Base-by-base conservation (phyloP, 1,140 invertebrate species). In the Eueides isabella region DNA sequence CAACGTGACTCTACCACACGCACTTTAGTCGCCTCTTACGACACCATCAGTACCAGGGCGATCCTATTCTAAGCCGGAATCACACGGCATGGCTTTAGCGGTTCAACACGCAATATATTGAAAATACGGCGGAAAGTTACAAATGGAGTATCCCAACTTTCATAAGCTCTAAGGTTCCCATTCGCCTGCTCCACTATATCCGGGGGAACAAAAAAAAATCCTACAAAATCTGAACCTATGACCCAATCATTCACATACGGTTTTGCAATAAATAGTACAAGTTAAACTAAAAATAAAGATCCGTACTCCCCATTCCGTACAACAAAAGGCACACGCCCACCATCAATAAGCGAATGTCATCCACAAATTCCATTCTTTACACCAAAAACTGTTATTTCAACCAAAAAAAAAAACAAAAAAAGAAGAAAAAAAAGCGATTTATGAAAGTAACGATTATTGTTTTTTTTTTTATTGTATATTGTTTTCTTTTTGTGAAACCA, bases 291-390 rank as follows among this genome's bases (percentile, higher is more conserved):
- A 55, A 55, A 55, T 55, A 55, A 55, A 55, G 2, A 48, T n/a
- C n/a, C 41, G 26, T 55, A 26, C 48, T 26, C 48, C 48, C 48
- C 3, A 26, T 26, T 23, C 19, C 48, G 48, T 55, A 38, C 12
- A 31, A 66, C 76, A 72, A 70, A 62, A 11, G 48, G 19, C 5
- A 55, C 61, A 63, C 61, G 61, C 61, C 61, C 61, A 29, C 61
- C 61, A 63, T 63, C 61, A 63, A 63, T 63, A 63, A 63, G 28
- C 61, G 12, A 11, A 63, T 28, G 30, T 55, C 48, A 55, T 23
- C 48, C 48, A 55, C 48, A 55, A 55, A 55, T n/a, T 55, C 19
- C 19, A 55, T 55, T 55, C 48, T 55, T 55, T 55, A 55, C 48
- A 23, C 48, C 48, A 55, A 55, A 55, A 55, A 55, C 48, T 55